phyloP scores from a whole-genome alignment of 2,888 invertebrate genomes.

The Idaea biselata region DNA sequence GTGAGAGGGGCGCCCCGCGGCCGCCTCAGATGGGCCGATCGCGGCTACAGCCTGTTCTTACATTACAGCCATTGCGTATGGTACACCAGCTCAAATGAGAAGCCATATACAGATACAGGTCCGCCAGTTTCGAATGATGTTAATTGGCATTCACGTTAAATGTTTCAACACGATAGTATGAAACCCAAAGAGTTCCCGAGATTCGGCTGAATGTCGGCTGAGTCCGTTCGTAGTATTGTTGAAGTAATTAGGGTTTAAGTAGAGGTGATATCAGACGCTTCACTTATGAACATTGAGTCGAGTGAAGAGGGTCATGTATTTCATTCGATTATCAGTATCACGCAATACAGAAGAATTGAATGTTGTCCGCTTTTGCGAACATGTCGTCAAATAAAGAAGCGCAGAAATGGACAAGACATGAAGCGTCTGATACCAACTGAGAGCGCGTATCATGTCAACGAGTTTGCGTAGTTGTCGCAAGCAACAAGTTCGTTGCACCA shows the following conservation, averaged over 20 bases:
- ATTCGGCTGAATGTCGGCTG: constrained; percentile 40
- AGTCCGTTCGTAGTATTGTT: constrained; percentile 40
- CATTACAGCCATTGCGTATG: constrained; percentile 23
- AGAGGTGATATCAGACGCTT: too few relatives aligned
- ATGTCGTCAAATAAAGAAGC: too few relatives aligned
- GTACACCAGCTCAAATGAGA: constrained; percentile 41
- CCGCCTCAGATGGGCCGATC: constrained; percentile 56
- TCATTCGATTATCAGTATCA: too few relatives aligned
- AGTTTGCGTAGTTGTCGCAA: too few relatives aligned
- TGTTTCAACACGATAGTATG: constrained; percentile 28
- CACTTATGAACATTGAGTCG: too few relatives aligned
- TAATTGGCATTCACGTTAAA: constrained; percentile 24
- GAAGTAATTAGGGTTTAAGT: background rate
- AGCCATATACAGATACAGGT: constrained; percentile 32
- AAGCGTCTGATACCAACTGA: too few relatives aligned
- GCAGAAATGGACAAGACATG: too few relatives aligned
- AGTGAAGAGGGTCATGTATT: too few relatives aligned
- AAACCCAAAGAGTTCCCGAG: constrained; percentile 55
- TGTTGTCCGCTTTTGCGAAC: too few relatives aligned
- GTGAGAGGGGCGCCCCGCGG: constrained; percentile 39
- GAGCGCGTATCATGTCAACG: too few relatives aligned
- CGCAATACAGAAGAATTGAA: too few relatives aligned
- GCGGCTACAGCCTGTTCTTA: background rate
- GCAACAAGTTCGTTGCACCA: too few relatives aligned
- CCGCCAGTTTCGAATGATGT: constrained; percentile 15